A percentile compares a stretch with the other conserved stretches of the same genome.
Evolutionary conservation across 1,140 invertebrate genomes (phyloP).

Genomic region (Reticulitermes speratus): DNA sequence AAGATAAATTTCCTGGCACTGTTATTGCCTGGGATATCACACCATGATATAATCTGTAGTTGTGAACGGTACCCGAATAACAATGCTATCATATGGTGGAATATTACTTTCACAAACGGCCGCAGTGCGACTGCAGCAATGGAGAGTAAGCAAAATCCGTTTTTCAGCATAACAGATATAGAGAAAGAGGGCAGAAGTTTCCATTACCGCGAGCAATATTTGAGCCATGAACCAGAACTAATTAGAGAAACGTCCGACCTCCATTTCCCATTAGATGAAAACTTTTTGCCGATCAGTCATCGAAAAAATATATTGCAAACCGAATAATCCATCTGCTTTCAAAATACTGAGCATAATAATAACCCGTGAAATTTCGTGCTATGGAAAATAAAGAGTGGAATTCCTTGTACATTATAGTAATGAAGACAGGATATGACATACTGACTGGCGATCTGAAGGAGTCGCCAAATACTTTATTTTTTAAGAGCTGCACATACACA

Average conservation of each 20-base stretch:
- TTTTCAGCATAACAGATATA: neutral
- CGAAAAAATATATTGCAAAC: too few species aligned
- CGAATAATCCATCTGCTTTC: neutral
- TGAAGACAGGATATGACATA: too few species aligned
- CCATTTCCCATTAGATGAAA: too few species aligned
- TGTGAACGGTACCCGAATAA: neutral
- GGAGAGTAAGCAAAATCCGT: too few species aligned
- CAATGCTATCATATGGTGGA: neutral
- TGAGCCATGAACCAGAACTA: neutral
- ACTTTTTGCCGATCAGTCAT: too few species aligned
- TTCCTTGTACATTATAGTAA: too few species aligned
- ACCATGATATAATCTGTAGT: neutral
- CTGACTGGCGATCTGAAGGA: too few species aligned
- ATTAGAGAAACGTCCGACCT: neutral
- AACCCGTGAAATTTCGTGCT: too few species aligned
- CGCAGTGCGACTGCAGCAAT: neutral
- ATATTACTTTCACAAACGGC: neutral
- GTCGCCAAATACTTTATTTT: too few species aligned
- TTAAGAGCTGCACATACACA: too few species aligned
- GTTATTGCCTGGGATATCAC: neutral
- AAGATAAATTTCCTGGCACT: neutral
- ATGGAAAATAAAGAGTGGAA: too few species aligned
- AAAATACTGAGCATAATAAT: too few species aligned
- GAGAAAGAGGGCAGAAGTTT: neutral
- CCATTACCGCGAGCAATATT: neutral